Evolutionary conservation across 2,797 vertebrate genomes (phyloP), one percentile per base, ranked within the genome.

Genomic region (Pantherophis vulpinus): DNA sequence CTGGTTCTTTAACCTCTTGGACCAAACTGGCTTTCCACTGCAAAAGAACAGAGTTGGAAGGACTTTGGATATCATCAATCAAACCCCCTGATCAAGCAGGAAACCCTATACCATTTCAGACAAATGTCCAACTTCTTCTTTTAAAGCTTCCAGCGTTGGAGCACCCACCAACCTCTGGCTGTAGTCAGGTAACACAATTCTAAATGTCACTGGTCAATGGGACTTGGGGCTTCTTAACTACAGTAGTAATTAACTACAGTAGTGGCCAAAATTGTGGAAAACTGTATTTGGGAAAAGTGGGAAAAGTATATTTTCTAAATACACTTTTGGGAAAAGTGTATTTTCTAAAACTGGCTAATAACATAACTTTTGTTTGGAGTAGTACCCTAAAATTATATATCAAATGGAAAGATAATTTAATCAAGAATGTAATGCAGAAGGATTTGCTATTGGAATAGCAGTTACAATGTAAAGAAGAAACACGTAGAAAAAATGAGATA

Each of bases 1-100:
- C 95, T 25, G 60, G 23, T 61, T 8, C 60, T 95, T 94, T 88
- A 87, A 56, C 74, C 90, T 27, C 87, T 54, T 54, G 87, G 95
- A 94, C 74, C n/a, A 18, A 0, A 0, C 90, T 92, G 66, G 18
- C 90, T 18, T 92, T 86, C 47, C 54, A 61, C 92, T 27, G 2
- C 93, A n/a, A 29, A 66, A 66, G 29, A n/a, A 66, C n/a, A 74
- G 32, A 37, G 16, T 37, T 37, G 32, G 16, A 37, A 74, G 32
- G 70, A 74, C 14, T 74, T 18, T 74, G 32, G 7, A 74, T 7
- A 37, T 37, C n/a, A 32, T 32, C 70, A 20, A 4, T 37, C 16
- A 74, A 7, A 20, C 70, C 32, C 11, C 70, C 70, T 37, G 70
- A 37, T 20, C 32, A 74, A 37, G 70, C 70, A 74, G 70, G 70